Percentiles rank a stretch among this genome's conserved stretches.
Conservation (phyloP, 1,140 invertebrate genomes). For the Papilio polyxenes region DNA sequence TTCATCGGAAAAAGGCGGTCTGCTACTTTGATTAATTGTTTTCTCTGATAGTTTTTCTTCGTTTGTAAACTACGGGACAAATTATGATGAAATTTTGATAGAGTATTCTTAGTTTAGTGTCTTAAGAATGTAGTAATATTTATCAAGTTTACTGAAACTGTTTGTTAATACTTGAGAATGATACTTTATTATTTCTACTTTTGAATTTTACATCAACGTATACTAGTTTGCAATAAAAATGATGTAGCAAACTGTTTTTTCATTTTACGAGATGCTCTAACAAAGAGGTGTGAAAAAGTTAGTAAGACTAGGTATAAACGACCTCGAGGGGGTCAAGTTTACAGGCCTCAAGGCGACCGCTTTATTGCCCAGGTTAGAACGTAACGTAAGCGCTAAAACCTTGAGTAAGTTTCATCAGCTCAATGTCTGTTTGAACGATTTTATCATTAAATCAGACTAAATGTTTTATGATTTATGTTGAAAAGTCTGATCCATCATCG, state of each 20-base stretch:
- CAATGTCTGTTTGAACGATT: neutral
- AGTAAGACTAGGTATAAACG: neutral
- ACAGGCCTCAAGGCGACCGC: constrained; percentile 22
- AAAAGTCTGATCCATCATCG: neutral
- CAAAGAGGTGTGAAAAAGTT: neutral
- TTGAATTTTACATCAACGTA: too few species aligned
- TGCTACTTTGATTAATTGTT: neutral
- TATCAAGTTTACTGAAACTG: too few species aligned
- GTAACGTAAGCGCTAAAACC: constrained; percentile 22
- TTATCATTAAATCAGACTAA: neutral
- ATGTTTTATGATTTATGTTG: neutral
- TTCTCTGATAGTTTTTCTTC: neutral
- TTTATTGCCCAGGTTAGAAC: constrained; percentile 17
- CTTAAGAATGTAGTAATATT: too few species aligned
- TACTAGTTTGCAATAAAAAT: neutral
- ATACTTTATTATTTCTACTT: neutral
- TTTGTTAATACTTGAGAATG: too few species aligned
- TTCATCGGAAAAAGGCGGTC: constrained; percentile 12
- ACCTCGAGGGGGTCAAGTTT: constrained; percentile 17
- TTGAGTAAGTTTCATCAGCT: neutral
- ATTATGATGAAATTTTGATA: too few species aligned
- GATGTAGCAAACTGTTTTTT: neutral
- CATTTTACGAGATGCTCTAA: neutral
- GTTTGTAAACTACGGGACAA: too few species aligned
- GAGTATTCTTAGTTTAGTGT: too few species aligned